Evolutionary conservation across 2,888 invertebrate species (phyloP), one percentile per base, ranked within the genome.

Genomic region (Spisula solida): DNA sequence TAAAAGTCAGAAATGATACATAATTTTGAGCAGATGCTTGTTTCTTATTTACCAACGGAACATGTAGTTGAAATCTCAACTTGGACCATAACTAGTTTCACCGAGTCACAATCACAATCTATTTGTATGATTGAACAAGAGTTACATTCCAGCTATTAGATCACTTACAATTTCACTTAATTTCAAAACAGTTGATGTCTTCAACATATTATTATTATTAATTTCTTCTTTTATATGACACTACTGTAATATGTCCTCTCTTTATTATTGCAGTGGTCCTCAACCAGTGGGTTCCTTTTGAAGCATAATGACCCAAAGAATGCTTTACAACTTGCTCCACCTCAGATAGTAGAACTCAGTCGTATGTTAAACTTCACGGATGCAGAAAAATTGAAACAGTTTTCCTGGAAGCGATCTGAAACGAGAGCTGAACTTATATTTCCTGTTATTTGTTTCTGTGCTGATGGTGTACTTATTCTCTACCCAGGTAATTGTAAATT

Each of bases 301-400:
- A 86, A 89, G 18, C 91, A 97, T 91, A 93, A 92, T n/a, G 88
- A 90, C 48, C 34, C 47, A 55, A 96, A 96, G 12, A 96, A 96
- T 41, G 95, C 97, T 89, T 94, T 97, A 34, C 95, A 96, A 86
- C 95, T 98, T 20, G 98, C 98, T 81, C 98, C 98, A 1, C 98
- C 98, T 0, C 98, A 98, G 96, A 96, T 97, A 83, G 98, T 98
- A 95, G 98, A 98, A 97, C 96, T 98, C 0, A 97, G 97, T 18
- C 97, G 98, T 82, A 96, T 98, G 41, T 96, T 97, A 0, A 97
- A 97, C 90, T 97, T 98, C 92, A 94, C 96, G 10, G 97, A 97
- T 81, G 96, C 98, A 82, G 97, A 97, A 4, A 95, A 97, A 84
- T 96, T 98, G 41, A 85, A 92, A 70, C 79, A 90, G 34, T 98